A percentile compares a stretch with the other conserved stretches of the same genome.
Conservation (phyloP, 2,113 vertebrate genomes). For the Dendropsophus ebraccatus region DNA sequence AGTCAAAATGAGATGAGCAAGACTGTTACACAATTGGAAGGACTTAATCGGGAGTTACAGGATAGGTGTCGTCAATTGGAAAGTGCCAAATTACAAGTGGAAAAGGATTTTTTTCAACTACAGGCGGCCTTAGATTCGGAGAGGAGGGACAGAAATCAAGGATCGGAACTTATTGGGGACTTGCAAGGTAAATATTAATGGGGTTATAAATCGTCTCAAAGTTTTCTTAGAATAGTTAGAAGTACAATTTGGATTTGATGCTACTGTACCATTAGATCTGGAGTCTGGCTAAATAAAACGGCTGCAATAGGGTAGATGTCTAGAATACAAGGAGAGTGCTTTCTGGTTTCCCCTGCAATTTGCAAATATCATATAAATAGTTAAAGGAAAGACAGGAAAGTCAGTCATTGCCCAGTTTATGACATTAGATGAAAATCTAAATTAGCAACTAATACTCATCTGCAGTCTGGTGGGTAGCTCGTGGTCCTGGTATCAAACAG, state of each 20-base stretch:
- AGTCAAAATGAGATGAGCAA: constrained; percentile 92
- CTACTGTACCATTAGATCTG: too few species aligned
- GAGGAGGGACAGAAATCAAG: constrained; percentile 89
- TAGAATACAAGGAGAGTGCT: not conserved
- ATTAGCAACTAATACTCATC: not conserved
- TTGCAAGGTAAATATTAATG: constrained; percentile 83
- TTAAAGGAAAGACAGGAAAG: not conserved
- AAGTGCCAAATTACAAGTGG: constrained; percentile 81
- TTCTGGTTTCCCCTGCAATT: not conserved
- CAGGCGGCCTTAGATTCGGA: constrained; percentile 92
- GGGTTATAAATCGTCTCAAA: not conserved
- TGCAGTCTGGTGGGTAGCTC: not conserved
- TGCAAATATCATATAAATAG: not conserved
- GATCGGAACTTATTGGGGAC: constrained; percentile 94
- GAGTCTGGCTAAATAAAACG: not conserved
- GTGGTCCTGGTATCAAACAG: not conserved
- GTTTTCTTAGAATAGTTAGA: too few species aligned
- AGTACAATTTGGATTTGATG: not conserved
- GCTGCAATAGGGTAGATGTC: not conserved
- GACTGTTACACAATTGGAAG: constrained; percentile 87
- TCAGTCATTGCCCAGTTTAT: not conserved
- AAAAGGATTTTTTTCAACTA: constrained; percentile 90
- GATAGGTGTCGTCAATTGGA: constrained; percentile 86
- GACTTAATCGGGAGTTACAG: constrained; percentile 90
- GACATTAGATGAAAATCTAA: not conserved